A percentile compares a stretch with the other conserved stretches of the same genome.
phyloP scores from a whole-genome alignment of 2,797 vertebrate genomes.

The Pseudomugil gertrudae region DNA sequence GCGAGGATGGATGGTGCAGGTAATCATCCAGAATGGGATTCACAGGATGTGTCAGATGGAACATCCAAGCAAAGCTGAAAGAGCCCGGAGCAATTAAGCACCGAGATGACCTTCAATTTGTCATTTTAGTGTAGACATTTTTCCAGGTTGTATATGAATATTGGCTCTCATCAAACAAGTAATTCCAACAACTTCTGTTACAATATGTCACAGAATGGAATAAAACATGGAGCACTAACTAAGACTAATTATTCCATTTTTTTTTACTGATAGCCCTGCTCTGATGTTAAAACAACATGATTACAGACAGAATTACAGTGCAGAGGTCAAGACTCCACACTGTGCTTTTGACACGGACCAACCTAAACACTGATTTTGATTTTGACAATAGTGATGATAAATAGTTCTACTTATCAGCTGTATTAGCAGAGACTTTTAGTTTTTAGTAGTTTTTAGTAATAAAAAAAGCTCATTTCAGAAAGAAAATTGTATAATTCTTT shows the following conservation, averaged over 20 bases:
- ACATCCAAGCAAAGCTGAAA: slow-evolving; percentile 9
- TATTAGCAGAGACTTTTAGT: no score
- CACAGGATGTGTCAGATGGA: slow-evolving; percentile 9
- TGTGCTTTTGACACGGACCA: no score
- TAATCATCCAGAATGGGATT: background rate
- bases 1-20: background rate
- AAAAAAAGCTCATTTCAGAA: no score
- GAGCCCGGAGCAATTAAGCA: slow-evolving; percentile 27
- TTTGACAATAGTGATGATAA: no score
- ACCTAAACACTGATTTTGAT: no score
- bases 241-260: background rate
- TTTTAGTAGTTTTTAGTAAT: no score
- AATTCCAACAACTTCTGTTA: slow-evolving; percentile 30
- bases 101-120: slow-evolving; percentile 39
- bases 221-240: background rate
- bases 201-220: slow-evolving; percentile 13
- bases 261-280: background rate
- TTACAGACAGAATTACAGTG: no score
- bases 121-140: slow-evolving; percentile 9
- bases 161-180: slow-evolving; percentile 5
- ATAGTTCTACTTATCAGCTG: no score
- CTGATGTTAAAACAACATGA: no score
- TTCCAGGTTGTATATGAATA: slow-evolving; percentile 10
- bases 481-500: no score
- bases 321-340: no score